Conservation (phyloP, 2,888 invertebrate species). For the Tromatobia lineatoria region DNA sequence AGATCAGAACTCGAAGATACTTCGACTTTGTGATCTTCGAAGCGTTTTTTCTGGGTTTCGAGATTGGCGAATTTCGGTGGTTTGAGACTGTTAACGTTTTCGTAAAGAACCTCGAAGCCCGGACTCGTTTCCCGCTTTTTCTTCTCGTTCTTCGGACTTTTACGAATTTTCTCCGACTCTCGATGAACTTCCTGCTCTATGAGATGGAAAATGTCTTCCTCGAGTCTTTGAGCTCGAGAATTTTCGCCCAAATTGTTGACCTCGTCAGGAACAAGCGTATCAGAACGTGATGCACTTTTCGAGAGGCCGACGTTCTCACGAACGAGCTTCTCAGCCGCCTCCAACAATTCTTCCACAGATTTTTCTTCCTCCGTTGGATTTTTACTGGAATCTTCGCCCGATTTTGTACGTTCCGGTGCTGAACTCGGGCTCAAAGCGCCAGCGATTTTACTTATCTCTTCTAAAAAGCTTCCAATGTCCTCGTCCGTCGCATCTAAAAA, state of each 20-base stretch:
- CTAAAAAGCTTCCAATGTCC: slow-evolving; percentile 83
- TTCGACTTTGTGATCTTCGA: slow-evolving; percentile 82
- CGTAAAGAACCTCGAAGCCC: slow-evolving; percentile 75
- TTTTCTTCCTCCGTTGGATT: slow-evolving; percentile 80
- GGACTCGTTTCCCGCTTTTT: slow-evolving; percentile 74
- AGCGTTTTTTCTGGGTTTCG: slow-evolving; percentile 78
- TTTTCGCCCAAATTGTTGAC: slow-evolving; percentile 67
- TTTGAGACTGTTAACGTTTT: slow-evolving; percentile 75
- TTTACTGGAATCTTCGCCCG: slow-evolving; percentile 74
- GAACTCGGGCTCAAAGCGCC: slow-evolving; percentile 80
- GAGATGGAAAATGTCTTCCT: slow-evolving; percentile 81
- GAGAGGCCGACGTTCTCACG: slow-evolving; percentile 79
- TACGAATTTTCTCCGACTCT: slow-evolving; percentile 79
- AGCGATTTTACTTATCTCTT: slow-evolving; percentile 84
- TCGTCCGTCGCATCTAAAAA: slow-evolving; percentile 83
- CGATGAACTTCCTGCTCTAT: slow-evolving; percentile 81
- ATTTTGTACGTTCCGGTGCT: slow-evolving; percentile 76
- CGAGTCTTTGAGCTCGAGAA: slow-evolving; percentile 76
- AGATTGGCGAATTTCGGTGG: slow-evolving; percentile 73
- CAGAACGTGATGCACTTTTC: slow-evolving; percentile 78
- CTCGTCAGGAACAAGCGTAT: slow-evolving; percentile 78
- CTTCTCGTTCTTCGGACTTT: slow-evolving; percentile 77
- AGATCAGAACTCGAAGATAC: slow-evolving; percentile 82
- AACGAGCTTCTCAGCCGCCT: slow-evolving; percentile 83
- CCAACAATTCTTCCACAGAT: slow-evolving; percentile 82